Conservation (phyloP, 2,113 vertebrate species). For the Procapra przewalskii region DNA sequence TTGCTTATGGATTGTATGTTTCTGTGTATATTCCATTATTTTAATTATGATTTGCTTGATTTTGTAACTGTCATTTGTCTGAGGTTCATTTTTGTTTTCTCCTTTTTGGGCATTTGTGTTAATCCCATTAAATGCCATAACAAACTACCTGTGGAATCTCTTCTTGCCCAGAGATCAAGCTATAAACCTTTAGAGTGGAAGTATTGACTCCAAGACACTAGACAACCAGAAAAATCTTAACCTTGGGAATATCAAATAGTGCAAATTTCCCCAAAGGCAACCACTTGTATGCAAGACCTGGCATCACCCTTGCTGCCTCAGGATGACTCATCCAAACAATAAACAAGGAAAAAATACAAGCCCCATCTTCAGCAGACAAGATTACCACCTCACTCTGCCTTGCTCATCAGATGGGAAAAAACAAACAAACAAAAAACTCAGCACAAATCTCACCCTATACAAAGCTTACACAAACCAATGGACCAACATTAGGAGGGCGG, state of each 20-base stretch:
- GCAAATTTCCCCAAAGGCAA: not conserved
- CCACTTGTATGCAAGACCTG: not conserved
- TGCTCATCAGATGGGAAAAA: rapidly evolving
- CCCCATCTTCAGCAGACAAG: not conserved
- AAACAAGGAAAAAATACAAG: not conserved
- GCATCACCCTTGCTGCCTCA: not conserved
- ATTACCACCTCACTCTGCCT: not conserved
- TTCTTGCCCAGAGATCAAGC: not conserved
- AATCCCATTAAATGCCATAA: not conserved
- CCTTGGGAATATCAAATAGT: not conserved
- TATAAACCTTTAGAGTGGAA: not conserved
- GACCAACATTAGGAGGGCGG: rapidly evolving
- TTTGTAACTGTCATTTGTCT: not conserved
- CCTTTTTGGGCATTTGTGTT: not conserved
- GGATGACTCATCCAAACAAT: not conserved
- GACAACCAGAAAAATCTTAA: not conserved
- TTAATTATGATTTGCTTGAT: not conserved
- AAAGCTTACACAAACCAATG: not conserved
- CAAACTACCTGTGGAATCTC: not conserved
- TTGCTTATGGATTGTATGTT: not conserved
- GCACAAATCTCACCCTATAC: not conserved
- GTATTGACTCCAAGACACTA: not conserved
- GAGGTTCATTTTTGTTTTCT: not conserved
- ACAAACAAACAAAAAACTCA: not conserved
- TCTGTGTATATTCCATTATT: not conserved